Evolutionary conservation across 2,888 invertebrate species (phyloP).

Genomic region (Tubulanus polymorphus): DNA sequence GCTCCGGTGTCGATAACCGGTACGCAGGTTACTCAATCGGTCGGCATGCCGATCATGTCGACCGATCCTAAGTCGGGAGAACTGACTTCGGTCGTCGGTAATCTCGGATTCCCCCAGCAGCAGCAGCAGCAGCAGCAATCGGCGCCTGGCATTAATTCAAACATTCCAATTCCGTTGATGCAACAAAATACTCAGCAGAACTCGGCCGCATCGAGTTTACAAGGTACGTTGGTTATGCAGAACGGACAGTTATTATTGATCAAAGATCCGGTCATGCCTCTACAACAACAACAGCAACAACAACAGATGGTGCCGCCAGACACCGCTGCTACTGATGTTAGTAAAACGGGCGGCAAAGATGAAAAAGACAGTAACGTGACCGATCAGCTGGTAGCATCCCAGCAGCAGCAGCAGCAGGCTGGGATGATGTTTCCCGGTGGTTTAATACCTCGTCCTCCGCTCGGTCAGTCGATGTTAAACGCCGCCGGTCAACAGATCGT

Average conservation of each 20-base stretch:
- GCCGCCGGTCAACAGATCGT: not conserved
- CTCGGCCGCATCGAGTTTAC: slow-evolving; percentile 29
- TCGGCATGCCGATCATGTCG: slow-evolving; percentile 2
- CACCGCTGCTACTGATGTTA: not conserved
- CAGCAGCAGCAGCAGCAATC: not conserved
- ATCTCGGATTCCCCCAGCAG: not conserved
- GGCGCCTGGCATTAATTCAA: no score
- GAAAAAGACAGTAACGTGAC: not conserved
- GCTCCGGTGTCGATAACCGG: not conserved
- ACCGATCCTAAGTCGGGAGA: not conserved
- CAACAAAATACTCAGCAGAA: slow-evolving; percentile 33
- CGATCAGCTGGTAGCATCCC: not conserved
- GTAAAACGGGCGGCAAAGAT: not conserved
- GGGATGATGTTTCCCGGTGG: not conserved
- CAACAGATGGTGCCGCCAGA: not conserved
- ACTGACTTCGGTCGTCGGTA: not conserved
- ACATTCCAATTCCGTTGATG: not conserved
- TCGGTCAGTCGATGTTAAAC: not conserved
- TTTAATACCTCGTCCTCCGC: not conserved
- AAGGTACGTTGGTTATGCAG: slow-evolving; percentile 28
- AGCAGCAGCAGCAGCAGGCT: not conserved
- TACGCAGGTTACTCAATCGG: slow-evolving; percentile 1
- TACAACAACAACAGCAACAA: not conserved
- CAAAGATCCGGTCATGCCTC: not conserved
- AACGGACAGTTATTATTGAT: not conserved